phyloP scores from a whole-genome alignment of 2,113 vertebrate species.

The Clupea harengus region DNA sequence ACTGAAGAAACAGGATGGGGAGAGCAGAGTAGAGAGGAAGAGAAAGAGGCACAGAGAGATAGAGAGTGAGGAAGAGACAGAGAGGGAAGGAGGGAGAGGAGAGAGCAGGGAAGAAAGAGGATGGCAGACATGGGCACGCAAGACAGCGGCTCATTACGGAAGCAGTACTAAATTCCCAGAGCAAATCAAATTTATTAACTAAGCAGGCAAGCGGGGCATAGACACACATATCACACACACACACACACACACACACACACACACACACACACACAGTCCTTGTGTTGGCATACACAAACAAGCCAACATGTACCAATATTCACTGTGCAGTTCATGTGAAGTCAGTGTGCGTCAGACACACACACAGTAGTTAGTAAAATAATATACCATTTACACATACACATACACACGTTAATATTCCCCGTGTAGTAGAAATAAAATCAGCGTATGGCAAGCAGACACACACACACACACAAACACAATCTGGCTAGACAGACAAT shows the following conservation, averaged over 20 bases:
- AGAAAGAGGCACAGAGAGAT: neutral
- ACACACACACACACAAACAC: neutral
- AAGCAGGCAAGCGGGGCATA: neutral
- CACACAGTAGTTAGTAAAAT: neutral
- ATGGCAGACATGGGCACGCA: neutral
- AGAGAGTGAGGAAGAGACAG: neutral
- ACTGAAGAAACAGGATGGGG: neutral
- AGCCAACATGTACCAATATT: neutral
- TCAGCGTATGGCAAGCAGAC: neutral
- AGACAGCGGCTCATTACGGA: slow-evolving; percentile 6
- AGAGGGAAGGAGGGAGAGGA: neutral
- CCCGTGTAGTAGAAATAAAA: neutral
- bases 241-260: neutral
- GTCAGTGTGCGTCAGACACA: neutral
- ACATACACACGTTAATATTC: neutral
- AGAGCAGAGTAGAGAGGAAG: neutral
- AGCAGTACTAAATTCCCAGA: neutral
- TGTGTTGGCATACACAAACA: neutral
- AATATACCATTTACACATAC: neutral
- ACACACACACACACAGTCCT: neutral
- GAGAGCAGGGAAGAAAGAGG: neutral
- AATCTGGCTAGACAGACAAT: neutral
- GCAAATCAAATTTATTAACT: slow-evolving; percentile 7
- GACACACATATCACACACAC: neutral
- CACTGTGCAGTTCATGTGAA: neutral